phyloP scores from a whole-genome alignment of 2,113 vertebrate genomes.

The Archocentrus centrarchus region DNA sequence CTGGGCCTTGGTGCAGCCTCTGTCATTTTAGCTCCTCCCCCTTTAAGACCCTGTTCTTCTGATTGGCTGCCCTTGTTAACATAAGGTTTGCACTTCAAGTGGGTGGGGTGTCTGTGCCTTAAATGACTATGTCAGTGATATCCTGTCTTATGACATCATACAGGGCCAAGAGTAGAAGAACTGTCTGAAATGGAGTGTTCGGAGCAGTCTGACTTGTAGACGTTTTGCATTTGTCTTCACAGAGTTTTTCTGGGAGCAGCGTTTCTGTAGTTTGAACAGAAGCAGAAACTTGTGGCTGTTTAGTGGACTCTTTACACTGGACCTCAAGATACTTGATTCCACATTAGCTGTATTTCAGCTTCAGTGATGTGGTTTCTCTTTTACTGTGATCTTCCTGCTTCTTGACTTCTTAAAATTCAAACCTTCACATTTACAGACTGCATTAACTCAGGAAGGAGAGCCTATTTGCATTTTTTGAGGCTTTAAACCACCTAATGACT shows the following conservation, averaged over 20 bases:
- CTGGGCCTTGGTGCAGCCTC: fast-evolving
- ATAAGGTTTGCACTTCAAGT: too few relatives aligned
- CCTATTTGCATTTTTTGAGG: conserved; percentile 18
- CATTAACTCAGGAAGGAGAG: not conserved
- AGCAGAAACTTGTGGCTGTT: not conserved
- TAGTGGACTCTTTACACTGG: not conserved
- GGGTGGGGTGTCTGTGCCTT: too few relatives aligned
- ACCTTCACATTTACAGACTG: not conserved
- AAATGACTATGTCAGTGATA: too few relatives aligned
- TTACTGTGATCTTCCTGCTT: not conserved
- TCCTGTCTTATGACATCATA: too few relatives aligned
- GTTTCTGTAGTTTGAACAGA: too few relatives aligned
- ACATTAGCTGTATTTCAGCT: not conserved
- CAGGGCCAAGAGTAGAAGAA: too few relatives aligned
- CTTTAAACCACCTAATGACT: not conserved
- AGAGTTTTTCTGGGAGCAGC: too few relatives aligned
- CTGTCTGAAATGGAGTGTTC: too few relatives aligned
- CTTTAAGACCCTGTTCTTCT: not conserved
- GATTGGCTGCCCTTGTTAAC: too few relatives aligned
- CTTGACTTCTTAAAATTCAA: not conserved
- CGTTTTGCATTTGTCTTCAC: too few relatives aligned
- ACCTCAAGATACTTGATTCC: too few relatives aligned
- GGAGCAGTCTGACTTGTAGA: too few relatives aligned
- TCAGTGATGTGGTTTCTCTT: not conserved
- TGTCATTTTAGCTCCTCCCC: not conserved